phyloP scores from a whole-genome alignment of 2,888 invertebrate genomes.

The Aphidoletes aphidimyza region DNA sequence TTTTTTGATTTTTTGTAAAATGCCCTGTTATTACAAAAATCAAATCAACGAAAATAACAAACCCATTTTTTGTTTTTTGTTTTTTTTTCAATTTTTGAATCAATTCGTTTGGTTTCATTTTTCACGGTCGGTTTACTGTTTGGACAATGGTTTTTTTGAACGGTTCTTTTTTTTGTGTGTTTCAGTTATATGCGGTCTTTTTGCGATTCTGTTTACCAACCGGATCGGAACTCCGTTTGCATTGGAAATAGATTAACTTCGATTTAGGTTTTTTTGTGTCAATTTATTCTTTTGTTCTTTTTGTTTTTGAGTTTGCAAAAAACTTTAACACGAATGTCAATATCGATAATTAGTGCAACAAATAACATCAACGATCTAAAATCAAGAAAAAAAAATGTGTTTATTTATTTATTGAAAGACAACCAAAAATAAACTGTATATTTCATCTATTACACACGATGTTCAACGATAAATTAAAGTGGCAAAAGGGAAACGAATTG shows the following conservation, averaged over 20 bases:
- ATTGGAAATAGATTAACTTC: neutral
- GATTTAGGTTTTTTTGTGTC: neutral
- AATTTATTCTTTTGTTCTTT: neutral
- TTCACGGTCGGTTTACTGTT: neutral
- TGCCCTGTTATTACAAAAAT: conserved; percentile 52
- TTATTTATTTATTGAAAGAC: neutral
- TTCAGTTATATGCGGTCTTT: neutral
- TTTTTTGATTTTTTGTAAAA: conserved; percentile 52
- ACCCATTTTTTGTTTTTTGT: conserved; percentile 52
- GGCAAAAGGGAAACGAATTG: neutral
- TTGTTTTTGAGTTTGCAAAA: neutral
- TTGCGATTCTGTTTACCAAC: neutral
- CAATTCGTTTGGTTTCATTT: conserved; percentile 10
- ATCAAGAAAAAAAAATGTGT: conserved; percentile 2
- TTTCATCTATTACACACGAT: neutral
- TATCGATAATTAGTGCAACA: neutral
- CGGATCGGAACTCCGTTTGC: neutral
- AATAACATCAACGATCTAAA: conserved; percentile 45
- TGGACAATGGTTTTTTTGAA: neutral
- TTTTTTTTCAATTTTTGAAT: neutral
- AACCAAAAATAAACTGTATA: neutral
- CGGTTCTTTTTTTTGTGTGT: neutral
- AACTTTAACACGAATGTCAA: neutral
- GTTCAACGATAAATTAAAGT: neutral
- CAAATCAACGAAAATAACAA: conserved; percentile 55